A percentile compares a stretch with the other conserved stretches of the same genome.
Conservation (phyloP, 2,888 invertebrate genomes). For the Drosophila rellima region DNA sequence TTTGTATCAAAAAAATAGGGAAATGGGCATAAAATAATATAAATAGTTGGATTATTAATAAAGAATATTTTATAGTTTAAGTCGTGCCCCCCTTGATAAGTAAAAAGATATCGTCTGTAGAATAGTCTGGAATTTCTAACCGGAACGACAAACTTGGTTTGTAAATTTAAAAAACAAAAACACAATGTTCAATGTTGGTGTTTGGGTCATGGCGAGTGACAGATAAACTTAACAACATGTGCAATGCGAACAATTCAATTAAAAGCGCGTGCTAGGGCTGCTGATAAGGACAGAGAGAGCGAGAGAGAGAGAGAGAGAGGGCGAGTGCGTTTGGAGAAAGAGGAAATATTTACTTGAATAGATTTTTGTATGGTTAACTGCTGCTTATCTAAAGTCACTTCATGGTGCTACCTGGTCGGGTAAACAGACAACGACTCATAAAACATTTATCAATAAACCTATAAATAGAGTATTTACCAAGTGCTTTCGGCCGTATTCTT, state of each 20-base stretch:
- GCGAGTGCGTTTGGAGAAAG: neutral
- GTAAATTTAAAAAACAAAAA: constrained; percentile 15
- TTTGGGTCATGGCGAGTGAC: constrained; percentile 45
- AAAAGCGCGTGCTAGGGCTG: constrained; percentile 44
- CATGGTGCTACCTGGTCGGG: constrained; percentile 29
- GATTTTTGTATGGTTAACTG: neutral
- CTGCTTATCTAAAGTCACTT: constrained; percentile 39
- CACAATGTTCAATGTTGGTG: constrained; percentile 20
- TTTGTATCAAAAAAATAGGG: too few species aligned
- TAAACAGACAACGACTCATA: constrained; percentile 21
- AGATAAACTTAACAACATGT: constrained; percentile 39
- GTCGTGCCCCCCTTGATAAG: neutral
- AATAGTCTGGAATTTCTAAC: constrained; percentile 15
- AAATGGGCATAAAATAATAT: too few species aligned
- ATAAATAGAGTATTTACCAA: constrained; percentile 32
- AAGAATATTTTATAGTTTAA: neutral
- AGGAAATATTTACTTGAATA: neutral
- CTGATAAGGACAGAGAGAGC: neutral
- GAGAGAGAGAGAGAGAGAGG: neutral
- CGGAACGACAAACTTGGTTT: constrained; percentile 15
- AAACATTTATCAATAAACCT: constrained; percentile 44
- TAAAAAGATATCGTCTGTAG: neutral
- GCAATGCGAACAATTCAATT: constrained; percentile 59
- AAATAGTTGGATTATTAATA: neutral
- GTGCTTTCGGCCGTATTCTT: constrained; percentile 9